Percentiles rank a stretch among this genome's conserved stretches.
phyloP scores from a whole-genome alignment of 2,888 invertebrate genomes.

The Polietes domitor region DNA sequence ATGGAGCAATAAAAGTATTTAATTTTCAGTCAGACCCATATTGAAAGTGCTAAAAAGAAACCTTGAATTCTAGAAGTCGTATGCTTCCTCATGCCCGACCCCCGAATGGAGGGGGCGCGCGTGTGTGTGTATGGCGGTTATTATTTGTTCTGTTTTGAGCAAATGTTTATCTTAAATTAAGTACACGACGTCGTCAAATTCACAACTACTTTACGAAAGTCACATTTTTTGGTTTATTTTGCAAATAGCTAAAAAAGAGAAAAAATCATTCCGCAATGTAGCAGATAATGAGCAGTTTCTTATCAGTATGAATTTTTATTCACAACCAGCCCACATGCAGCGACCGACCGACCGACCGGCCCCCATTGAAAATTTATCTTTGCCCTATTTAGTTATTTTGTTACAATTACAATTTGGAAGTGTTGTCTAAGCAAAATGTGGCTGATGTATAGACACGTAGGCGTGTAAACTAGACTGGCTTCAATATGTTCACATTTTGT shows the following conservation, averaged over 20 bases:
- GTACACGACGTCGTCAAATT: neutral
- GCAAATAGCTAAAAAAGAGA: neutral
- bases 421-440: no score
- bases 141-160: neutral
- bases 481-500: no score
- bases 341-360: neutral
- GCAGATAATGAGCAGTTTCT: no score
- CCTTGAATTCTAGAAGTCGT: neutral
- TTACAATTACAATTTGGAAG: no score
- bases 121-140: neutral
- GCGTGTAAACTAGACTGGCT: no score
- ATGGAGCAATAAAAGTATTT: neutral
- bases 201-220: neutral
- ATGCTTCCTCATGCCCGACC: no score
- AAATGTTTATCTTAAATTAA: conserved; percentile 9
- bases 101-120: no score
- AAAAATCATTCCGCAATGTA: no score
- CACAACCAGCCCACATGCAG: neutral
- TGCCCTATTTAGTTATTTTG: no score
- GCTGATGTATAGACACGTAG: no score
- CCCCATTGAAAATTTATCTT: neutral
- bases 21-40: neutral
- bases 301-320: neutral
- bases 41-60: neutral
- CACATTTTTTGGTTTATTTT: neutral